phyloP scores from a whole-genome alignment of 2,888 invertebrate genomes.

The Timandra comae region DNA sequence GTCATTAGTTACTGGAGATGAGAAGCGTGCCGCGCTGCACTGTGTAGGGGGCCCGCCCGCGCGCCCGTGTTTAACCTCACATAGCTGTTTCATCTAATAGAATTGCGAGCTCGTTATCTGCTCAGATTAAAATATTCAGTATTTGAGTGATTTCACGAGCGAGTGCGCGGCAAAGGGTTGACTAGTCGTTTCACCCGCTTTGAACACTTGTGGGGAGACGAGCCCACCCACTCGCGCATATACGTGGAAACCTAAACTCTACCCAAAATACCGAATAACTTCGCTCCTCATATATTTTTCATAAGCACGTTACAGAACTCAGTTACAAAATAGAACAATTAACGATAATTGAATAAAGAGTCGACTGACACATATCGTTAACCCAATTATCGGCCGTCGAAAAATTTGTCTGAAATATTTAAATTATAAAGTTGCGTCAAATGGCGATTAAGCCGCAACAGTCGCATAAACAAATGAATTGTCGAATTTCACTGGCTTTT shows the following conservation, averaged over 20 bases:
- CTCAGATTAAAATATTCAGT: conserved; percentile 78
- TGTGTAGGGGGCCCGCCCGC: conserved; percentile 32
- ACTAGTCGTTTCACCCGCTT: conserved; percentile 72
- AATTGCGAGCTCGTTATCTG: conserved; percentile 77
- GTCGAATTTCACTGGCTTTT: conserved; percentile 65
- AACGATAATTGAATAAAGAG: conserved; percentile 19
- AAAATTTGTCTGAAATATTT: conserved; percentile 36
- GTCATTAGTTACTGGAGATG: too few relatives aligned
- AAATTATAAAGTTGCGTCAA: conserved; percentile 39
- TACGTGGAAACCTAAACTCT: not conserved
- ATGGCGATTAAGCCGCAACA: conserved; percentile 53
- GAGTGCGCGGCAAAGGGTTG: conserved; percentile 76
- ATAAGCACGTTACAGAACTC: conserved; percentile 1
- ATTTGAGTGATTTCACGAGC: conserved; percentile 77
- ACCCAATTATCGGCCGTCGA: conserved; percentile 38
- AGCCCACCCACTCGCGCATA: conserved; percentile 52
- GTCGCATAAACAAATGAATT: conserved; percentile 66
- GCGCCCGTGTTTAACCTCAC: conserved; percentile 63
- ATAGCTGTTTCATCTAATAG: conserved; percentile 74
- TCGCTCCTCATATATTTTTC: conserved; percentile 3
- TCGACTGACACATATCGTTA: conserved; percentile 30
- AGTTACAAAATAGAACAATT: conserved; percentile 5
- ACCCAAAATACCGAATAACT: not conserved
- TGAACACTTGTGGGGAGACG: conserved; percentile 70
- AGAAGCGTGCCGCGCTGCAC: too few relatives aligned